Evolutionary conservation across 2,797 vertebrate species (phyloP), one percentile per base, ranked within the genome.

Genomic region (Brachymystax lenok): DNA sequence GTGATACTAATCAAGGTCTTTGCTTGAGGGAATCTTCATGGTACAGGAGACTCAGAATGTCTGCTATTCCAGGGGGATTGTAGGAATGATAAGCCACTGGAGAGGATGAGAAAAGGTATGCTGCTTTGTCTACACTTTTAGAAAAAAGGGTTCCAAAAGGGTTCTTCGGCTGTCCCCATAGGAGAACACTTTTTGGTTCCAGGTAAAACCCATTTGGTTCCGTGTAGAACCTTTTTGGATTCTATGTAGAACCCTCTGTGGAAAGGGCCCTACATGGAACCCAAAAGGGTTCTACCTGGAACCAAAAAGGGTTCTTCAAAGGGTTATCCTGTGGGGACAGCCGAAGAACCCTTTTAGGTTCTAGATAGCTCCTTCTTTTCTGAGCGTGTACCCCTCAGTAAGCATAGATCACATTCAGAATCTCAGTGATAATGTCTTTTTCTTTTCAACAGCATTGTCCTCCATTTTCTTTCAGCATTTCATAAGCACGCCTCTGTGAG

Each of bases 1-100:
- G 59, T 0, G 86, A 90, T 88, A 78, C 81, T 51, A 56, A 92
- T 90, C 88, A 77, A 81, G 79, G 81, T 75, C 88, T 87, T 82
- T 50, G 84, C 80, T 84, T 30, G 14, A 74, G 84, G 83, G 88
- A 83, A 87, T 80, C 81, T 89, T 85, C 86, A 74, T 2, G n/a
- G 59, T 56, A 46, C 28, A 75, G 77, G 80, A 79, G 85, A 78
- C 8, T 70, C 78, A 66, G 74, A 74, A 73, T 77, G 66, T 75
- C 73, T 64, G 80, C 69, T 89, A 88, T 92, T 88, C 91, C 80
- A 70, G 69, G 35, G 70, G 82, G 87, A 87, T 88, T 79, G 68
- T 52, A 5, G 74, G 75, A 76, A 64, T 79, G 86, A 88, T 88
- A 86, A 82, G 74, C 59, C 40, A 66, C 81, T 74, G 78, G 21